Conservation (phyloP, 2,113 vertebrate genomes). For the Lasiurus borealis region DNA sequence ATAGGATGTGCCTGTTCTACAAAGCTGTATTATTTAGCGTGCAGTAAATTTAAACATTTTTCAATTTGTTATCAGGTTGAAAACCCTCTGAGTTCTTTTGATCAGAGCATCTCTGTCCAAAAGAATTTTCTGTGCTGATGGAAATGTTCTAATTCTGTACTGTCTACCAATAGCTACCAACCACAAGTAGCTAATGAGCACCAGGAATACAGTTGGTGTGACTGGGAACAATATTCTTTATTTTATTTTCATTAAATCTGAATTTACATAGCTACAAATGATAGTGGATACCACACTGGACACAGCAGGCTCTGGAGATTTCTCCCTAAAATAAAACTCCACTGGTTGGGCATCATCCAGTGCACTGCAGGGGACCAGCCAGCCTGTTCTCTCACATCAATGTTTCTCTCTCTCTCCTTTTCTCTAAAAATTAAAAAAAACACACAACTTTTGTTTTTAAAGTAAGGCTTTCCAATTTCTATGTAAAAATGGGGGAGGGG, state of each 20-base stretch:
- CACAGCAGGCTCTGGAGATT: neutral
- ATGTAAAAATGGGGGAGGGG: neutral
- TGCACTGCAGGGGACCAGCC: no score
- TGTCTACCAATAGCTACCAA: neutral
- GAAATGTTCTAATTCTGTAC: neutral
- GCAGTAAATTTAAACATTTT: neutral
- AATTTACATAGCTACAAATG: neutral
- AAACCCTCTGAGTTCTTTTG: neutral
- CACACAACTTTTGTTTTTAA: no score
- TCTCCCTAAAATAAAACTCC: neutral
- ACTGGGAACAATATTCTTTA: neutral
- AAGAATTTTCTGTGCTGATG: neutral
- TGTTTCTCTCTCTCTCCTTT: neutral
- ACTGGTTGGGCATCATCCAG: neutral
- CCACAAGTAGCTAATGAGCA: neutral
- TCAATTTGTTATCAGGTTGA: neutral
- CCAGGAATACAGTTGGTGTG: neutral
- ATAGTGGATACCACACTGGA: neutral
- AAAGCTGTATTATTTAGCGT: constrained; percentile 7
- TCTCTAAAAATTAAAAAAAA: neutral
- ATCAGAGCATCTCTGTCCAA: neutral
- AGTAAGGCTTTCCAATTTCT: neutral
- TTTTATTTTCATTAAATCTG: neutral
- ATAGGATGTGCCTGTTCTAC: neutral
- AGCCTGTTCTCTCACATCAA: neutral